Base-by-base conservation (phyloP, 1,140 invertebrate genomes). In the Leptinotarsa defecta region DNA sequence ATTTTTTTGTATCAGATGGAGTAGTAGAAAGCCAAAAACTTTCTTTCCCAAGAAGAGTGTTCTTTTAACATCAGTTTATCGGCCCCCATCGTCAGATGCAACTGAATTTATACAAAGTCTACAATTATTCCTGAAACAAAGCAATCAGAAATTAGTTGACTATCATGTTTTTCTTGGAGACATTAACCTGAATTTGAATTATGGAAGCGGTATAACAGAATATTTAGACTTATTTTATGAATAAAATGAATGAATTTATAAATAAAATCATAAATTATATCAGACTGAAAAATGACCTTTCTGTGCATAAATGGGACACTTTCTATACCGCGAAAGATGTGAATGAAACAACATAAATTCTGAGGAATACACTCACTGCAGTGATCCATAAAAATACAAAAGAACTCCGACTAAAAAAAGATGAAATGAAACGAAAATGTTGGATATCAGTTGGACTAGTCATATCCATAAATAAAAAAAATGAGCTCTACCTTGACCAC, bases 1-100 rank as follows among this genome's bases (percentile, higher is more conserved):
- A n/a, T n/a, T n/a, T n/a, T n/a, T n/a, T n/a, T n/a, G n/a, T n/a
- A n/a, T n/a, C n/a, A n/a, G n/a, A n/a, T n/a, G n/a, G n/a, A n/a
- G n/a, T n/a, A n/a, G n/a, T n/a, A n/a, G n/a, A n/a, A n/a, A n/a
- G n/a, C n/a, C n/a, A n/a, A n/a, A n/a, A n/a, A n/a, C n/a, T n/a
- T n/a, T n/a, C n/a, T n/a, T n/a, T n/a, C n/a, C n/a, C n/a, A n/a
- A n/a, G n/a, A n/a, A n/a, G n/a, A 22, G 6, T 6, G 11, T 65
- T 13, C 6, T 69, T 6, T 34, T 69, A 34, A 69, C 68, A 13
- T n/a, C 68, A 34, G 68, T 69, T 19, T 43, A 48, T 24, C 4
- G 68, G 27, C 68, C 68, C 19, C 68, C 68, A 48, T 69, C 68
- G 13, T 34, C 34, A 34, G 13, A 15, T 34, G 43, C 27, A 48